A percentile compares a stretch with the other conserved stretches of the same genome.
Conservation (phyloP, 2,797 vertebrate genomes). For the Paguma larvata region DNA sequence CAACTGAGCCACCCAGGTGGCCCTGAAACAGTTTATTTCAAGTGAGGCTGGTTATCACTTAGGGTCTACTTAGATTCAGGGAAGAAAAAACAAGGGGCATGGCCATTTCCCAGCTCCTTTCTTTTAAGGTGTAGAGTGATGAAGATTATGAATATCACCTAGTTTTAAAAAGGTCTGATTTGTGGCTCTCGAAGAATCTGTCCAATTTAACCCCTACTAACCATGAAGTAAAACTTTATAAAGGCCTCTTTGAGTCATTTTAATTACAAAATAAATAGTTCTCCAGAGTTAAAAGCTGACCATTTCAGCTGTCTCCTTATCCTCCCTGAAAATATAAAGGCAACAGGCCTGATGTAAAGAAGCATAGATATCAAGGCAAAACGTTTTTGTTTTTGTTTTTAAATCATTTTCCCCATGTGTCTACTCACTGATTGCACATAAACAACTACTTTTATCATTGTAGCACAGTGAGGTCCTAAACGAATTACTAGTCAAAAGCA, state of each 20-base stretch:
- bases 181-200: neutral
- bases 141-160: neutral
- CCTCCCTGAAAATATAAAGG: neutral
- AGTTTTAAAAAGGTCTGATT: neutral
- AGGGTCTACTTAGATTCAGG: neutral
- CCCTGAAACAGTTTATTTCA: neutral
- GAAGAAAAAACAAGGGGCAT: neutral
- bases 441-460: neutral
- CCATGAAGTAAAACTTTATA: neutral
- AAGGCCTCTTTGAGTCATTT: neutral
- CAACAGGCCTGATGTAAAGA: neutral
- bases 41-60: neutral
- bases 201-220: neutral
- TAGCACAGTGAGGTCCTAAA: neutral
- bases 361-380: neutral
- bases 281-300: neutral
- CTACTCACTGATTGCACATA: neutral
- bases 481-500: neutral
- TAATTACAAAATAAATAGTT: constrained; percentile 19
- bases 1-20: no score
- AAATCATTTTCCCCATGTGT: neutral
- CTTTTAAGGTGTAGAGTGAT: neutral
- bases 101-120: neutral
- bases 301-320: neutral
- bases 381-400: neutral